Base-by-base conservation (phyloP, 2,888 invertebrate species). In the Heptascelio sp. region DNA sequence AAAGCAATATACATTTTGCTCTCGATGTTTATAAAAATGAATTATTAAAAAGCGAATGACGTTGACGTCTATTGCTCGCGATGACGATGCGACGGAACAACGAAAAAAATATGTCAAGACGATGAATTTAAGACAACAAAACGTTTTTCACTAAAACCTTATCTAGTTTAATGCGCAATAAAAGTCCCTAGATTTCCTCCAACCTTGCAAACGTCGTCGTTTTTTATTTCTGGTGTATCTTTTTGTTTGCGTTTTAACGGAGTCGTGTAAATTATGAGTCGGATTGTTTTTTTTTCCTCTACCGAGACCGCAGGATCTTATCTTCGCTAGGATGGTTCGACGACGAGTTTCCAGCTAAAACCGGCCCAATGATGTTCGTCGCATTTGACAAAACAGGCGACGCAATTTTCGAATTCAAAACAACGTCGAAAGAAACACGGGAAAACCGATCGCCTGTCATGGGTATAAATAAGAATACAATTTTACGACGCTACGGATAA, bases 171-270 rank as follows among this genome's bases (percentile, higher is more conserved):
- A 40, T 65, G 17, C 13, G 26, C 53, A 64, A 40, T 78, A 71
- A 78, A 71, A 60, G 62, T 55, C 37, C 34, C 77, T 68, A 77
- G 62, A 77, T 62, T 46, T 46, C 23, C 46, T 46, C 34, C 17
- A 71, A 26, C 55, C 55, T 79, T 60, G 72, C 59, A 53, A 53
- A 67, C 67, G 65, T 67, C 37, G 43, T 79, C 53, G 59, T 80
- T 55, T 34, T 80, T 60, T 68, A 68, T 80, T 73, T 73, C 67
- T 60, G 25, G 34, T 43, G 13, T 67, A 65, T 19, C 72, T 80
- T 80, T 80, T 80, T 68, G 70, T 62, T 68, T 73, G 73, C 57
- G 53, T 80, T 80, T 80, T 73, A 80, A 80, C 68, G 73, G 73
- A 73, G 46, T 73, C 60, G 68, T 80, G 72, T 80, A 80, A 80